Evolutionary conservation across 2,888 invertebrate genomes (phyloP).

Genomic region (Steromphala cineraria): DNA sequence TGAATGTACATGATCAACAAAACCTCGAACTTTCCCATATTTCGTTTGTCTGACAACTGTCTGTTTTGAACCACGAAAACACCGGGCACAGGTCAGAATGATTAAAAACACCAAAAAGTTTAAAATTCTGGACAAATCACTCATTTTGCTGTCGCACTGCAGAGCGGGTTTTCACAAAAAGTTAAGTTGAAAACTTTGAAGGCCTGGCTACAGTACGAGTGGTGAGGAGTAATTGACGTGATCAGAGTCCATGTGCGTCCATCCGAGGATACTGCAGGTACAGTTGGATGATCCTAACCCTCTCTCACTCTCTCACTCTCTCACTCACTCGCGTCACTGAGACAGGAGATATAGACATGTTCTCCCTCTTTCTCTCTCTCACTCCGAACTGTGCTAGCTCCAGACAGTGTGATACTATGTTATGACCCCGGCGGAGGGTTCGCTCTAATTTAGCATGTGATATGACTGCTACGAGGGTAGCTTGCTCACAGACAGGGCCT

Average conservation of each 20-base stretch:
- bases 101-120: neutral
- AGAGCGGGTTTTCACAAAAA: neutral
- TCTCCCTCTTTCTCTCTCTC: slow-evolving; percentile 10
- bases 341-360: neutral
- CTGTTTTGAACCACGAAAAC: neutral
- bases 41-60: slow-evolving; percentile 48
- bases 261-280: neutral
- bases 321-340: neutral
- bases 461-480: neutral
- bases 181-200: neutral
- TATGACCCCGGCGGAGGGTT: neutral
- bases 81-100: neutral
- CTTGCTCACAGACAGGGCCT: neutral
- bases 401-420: too few species aligned
- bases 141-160: neutral
- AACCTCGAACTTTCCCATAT: slow-evolving; percentile 55
- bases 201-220: neutral
- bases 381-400: neutral
- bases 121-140: neutral
- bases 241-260: neutral
- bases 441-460: slow-evolving; percentile 6
- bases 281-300: neutral
- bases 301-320: neutral
- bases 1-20: slow-evolving; percentile 39
- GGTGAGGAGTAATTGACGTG: neutral